Conservation (phyloP, 2,113 vertebrate genomes). For the Pardalotus punctatus region DNA sequence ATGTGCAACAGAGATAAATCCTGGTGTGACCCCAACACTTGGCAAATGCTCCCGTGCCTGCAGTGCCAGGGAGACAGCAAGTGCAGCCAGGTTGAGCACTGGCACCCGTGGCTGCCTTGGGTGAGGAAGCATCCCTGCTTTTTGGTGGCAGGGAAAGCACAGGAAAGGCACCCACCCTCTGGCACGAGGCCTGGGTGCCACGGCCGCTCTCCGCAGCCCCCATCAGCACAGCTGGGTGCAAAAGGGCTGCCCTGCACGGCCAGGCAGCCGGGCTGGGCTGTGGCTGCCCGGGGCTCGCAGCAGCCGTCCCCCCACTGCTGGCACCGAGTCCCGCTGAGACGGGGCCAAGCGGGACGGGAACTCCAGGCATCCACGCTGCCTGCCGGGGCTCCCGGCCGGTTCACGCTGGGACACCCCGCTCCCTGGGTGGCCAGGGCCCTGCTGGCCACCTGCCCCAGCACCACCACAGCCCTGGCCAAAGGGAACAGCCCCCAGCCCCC, state of each 20-base stretch:
- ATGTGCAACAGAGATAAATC: neutral
- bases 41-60: rapidly evolving
- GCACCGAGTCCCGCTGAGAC: slow-evolving; percentile 26
- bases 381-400: neutral
- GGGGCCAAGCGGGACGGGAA: slow-evolving; percentile 59
- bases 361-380: slow-evolving; percentile 65
- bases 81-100: neutral
- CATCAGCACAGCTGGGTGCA: neutral
- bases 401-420: slow-evolving; percentile 60
- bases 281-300: neutral
- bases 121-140: neutral
- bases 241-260: neutral
- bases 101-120: neutral
- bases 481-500: neutral
- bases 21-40: neutral
- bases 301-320: neutral
- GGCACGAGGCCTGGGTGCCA: neutral
- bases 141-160: neutral
- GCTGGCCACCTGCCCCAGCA: neutral
- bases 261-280: neutral
- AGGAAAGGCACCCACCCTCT: neutral
- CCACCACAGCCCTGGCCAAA: neutral
- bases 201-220: neutral
- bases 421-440: neutral
- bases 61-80: neutral